phyloP scores from a whole-genome alignment of 2,888 invertebrate genomes.

The Sclerodermus sp. region DNA sequence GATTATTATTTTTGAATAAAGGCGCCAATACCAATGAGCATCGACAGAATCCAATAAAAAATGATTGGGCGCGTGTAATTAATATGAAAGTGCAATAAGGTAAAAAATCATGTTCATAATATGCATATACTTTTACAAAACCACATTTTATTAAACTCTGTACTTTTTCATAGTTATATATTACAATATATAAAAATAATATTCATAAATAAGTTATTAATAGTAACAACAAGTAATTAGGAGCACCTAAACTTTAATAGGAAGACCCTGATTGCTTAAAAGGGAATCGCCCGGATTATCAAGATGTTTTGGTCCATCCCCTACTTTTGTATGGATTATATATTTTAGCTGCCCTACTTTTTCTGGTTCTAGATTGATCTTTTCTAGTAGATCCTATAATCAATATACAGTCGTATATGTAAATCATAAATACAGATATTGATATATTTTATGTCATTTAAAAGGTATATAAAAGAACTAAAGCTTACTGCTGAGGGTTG shows the following conservation, averaged over 20 bases:
- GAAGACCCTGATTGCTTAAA: constrained; percentile 59
- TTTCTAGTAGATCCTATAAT: constrained; percentile 40
- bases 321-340: constrained; percentile 81
- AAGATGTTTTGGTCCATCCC: constrained; percentile 72
- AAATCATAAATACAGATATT: constrained; percentile 5
- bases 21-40: neutral
- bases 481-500: constrained; percentile 42
- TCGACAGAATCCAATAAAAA: no score
- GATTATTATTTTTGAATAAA: no score
- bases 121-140: no score
- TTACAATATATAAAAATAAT: neutral
- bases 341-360: constrained; percentile 71
- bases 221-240: neutral
- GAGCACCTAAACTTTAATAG: constrained; percentile 31
- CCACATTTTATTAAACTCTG: no score
- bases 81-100: neutral
- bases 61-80: no score
- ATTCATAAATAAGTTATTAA: constrained; percentile 2
- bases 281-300: constrained; percentile 59
- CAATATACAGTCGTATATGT: constrained; percentile 7
- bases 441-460: constrained; percentile 24
- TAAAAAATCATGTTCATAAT: neutral
- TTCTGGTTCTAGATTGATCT: constrained; percentile 55
- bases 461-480: no score
- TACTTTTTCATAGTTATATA: constrained; percentile 1